A percentile compares a stretch with the other conserved stretches of the same genome.
These are phyloP conservation scores for Tyria jacobaeae DNA, from an alignment of 2,888 invertebrate genomes.

Conservation along the genomic window DNA sequence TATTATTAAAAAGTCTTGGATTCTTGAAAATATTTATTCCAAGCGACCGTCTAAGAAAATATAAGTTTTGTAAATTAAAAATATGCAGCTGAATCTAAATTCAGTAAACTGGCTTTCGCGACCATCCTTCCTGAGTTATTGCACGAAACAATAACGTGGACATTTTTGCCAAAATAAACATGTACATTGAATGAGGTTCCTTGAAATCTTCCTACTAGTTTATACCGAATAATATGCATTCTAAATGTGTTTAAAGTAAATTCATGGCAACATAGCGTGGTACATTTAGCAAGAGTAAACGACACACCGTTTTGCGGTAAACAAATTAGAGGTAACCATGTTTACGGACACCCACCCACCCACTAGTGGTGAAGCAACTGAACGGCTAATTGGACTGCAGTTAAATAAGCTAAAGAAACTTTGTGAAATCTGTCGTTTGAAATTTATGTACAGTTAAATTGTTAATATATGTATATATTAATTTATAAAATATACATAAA, in stretches of 20 bases:
- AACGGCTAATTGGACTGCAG: conserved; percentile 16
- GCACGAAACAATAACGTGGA: conserved; percentile 35
- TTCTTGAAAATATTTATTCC: too few relatives aligned
- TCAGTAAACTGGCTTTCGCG: conserved; percentile 26
- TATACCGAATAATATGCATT: conserved; percentile 32
- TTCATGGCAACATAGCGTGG: conserved; percentile 39
- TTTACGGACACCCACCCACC: conserved; percentile 35
- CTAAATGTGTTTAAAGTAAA: conserved; percentile 39
- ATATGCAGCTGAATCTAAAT: conserved; percentile 22
- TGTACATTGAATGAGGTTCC: conserved; percentile 24
- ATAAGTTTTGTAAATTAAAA: too few relatives aligned
- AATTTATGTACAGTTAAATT: too few relatives aligned
- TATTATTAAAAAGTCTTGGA: too few relatives aligned
- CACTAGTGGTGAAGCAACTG: conserved; percentile 10
- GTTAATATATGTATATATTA: too few relatives aligned
- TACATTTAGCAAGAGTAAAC: conserved; percentile 38
- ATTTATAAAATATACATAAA: too few relatives aligned
- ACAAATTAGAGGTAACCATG: conserved; percentile 53
- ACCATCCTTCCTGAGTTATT: conserved; percentile 24
- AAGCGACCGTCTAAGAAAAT: not conserved
- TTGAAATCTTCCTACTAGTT: conserved; percentile 16
- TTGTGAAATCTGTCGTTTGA: too few relatives aligned
- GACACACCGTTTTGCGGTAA: conserved; percentile 50
- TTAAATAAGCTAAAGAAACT: not conserved
- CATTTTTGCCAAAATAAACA: conserved; percentile 37